Evolutionary conservation across 1,140 invertebrate genomes (phyloP), one percentile per base, ranked within the genome.

Genomic region (Ganaspis sp.): DNA sequence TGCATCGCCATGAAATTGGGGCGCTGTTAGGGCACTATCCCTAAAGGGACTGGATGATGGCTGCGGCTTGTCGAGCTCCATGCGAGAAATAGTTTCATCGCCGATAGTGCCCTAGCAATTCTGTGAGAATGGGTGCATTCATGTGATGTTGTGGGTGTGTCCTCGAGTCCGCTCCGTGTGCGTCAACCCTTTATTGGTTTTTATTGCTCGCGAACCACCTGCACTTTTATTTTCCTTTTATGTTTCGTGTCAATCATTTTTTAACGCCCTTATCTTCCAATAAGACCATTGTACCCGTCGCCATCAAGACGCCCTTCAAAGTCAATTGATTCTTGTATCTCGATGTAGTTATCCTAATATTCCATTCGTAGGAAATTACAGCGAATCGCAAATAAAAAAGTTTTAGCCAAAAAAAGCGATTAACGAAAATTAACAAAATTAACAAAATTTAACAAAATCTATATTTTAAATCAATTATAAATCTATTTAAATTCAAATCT

Each of bases 1-100:
- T 86, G 87, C 84, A 87, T 87, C 85, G 86, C 84, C 86, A 86
- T 89, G 87, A 89, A 89, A 89, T 89, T 87, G 83, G 87, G 86
- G 81, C 84, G 80, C 85, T 88, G 87, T 89, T 84, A 87, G 85
- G 80, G 84, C 85, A 85, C 81, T 72, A 72, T 79, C 77, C 82
- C 84, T 87, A 88, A 88, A 88, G 85, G 85, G 45, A 49, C 45
- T 17, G 45, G 45, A 45, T 45, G 42, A 45, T 45, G 42, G 42
- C 15, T 12, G 4, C 42, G 12, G 42, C n/a, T 49, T 49, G 45
- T 49, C n/a, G 15, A n/a, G 45, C 8, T 8, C 15, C 45, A 49
- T 49, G 45, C 45, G 45, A 49, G 45, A 49, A 58, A 58, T 58
- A 58, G 53, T 58, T 23, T 58, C 53, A 58, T 58, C 53, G 53